A percentile compares a stretch with the other conserved stretches of the same genome.
phyloP scores from a whole-genome alignment of 2,888 invertebrate genomes.

The Xanthorhoe designata region DNA sequence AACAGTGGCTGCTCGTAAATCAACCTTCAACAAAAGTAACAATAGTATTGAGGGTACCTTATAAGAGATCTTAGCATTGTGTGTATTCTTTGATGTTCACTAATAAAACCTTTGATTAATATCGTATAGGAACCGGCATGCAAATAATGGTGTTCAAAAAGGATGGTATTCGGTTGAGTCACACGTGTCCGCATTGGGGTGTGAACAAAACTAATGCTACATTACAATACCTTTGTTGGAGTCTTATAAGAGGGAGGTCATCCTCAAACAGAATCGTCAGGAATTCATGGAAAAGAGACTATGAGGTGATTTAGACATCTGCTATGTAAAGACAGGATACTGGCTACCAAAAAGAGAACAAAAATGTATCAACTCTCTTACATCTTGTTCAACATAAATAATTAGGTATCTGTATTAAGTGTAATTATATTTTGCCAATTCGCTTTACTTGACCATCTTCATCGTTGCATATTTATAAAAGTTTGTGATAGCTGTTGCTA shows the following conservation, averaged over 20 bases:
- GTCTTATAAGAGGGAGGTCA: conserved; percentile 60
- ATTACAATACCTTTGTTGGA: conserved; percentile 74
- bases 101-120: conserved; percentile 86
- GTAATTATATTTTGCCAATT: not conserved
- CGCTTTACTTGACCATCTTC: not conserved
- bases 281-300: conserved; percentile 4
- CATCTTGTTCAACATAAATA: not conserved
- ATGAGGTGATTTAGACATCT: conserved; percentile 7
- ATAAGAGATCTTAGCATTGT: conserved; percentile 85
- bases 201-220: conserved; percentile 77
- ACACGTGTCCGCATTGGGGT: conserved; percentile 74
- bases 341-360: not conserved
- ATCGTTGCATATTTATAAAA: conserved; percentile 2
- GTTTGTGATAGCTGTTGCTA: conserved; percentile 34
- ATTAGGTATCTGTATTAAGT: not conserved
- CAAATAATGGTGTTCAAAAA: conserved; percentile 78
- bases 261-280: conserved; percentile 14
- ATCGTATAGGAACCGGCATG: conserved; percentile 85
- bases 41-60: conserved; percentile 85
- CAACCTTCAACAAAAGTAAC: conserved; percentile 85
- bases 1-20: conserved; percentile 85
- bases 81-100: conserved; percentile 84
- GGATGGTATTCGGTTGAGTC: conserved; percentile 71
- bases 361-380: not conserved
- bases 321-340: not conserved